Evolutionary conservation across 2,888 invertebrate genomes (phyloP).

Genomic region (Macrophya alboannulata): DNA sequence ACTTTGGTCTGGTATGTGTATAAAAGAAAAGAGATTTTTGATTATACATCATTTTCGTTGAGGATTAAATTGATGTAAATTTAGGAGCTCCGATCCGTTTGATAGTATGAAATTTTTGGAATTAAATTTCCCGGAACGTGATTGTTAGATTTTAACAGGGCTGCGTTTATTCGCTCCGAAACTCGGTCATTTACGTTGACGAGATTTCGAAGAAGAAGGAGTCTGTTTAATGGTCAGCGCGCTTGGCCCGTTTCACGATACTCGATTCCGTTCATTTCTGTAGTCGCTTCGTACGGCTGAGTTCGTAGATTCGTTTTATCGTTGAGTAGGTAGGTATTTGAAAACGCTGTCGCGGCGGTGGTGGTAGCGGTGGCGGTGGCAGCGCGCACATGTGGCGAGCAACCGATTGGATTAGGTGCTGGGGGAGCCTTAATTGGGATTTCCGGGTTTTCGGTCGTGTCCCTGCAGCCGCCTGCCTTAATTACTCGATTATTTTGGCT

Average conservation of each 20-base stretch:
- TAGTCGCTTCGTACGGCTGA: background rate
- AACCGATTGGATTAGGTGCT: slow-evolving; percentile 55
- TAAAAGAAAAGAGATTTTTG: too few relatives aligned
- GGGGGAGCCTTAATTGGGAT: slow-evolving; percentile 58
- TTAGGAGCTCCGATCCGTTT: slow-evolving; percentile 6
- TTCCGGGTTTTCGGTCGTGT: slow-evolving; percentile 53
- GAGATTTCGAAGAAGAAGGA: background rate
- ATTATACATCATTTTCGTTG: too few relatives aligned
- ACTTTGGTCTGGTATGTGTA: too few relatives aligned
- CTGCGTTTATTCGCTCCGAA: slow-evolving; percentile 8
- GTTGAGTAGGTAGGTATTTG: slow-evolving; percentile 30
- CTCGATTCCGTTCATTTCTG: background rate
- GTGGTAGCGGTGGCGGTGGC: background rate
- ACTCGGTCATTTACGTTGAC: background rate
- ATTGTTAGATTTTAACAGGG: background rate
- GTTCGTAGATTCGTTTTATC: slow-evolving; percentile 30
- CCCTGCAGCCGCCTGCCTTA: slow-evolving; percentile 49
- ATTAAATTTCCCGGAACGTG: background rate
- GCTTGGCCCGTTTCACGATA: background rate
- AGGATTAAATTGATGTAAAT: background rate
- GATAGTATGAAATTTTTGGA: background rate
- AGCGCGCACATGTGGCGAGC: slow-evolving; percentile 47
- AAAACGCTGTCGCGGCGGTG: slow-evolving; percentile 34
- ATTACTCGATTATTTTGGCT: slow-evolving; percentile 51
- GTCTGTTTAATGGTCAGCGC: background rate